Evolutionary conservation across 2,113 vertebrate genomes (phyloP).

Genomic region (Cinclus cinclus): DNA sequence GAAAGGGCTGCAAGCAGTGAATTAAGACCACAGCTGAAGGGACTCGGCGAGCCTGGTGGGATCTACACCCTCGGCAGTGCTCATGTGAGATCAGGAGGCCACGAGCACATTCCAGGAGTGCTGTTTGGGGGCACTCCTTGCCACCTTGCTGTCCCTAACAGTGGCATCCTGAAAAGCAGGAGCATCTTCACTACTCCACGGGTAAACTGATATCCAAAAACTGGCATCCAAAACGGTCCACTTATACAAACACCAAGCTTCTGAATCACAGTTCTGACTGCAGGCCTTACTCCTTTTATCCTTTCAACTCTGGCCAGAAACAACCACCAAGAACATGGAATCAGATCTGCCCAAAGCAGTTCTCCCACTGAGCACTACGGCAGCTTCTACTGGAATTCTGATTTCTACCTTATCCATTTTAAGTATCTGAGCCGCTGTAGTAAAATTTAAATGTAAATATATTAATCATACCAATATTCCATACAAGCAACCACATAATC

Average conservation of each 20-base stretch:
- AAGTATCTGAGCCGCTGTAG: background rate
- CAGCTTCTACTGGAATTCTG: background rate
- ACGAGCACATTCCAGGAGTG: rapidly evolving
- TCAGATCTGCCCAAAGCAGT: background rate
- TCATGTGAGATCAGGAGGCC: background rate
- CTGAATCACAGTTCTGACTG: background rate
- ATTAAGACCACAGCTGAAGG: background rate
- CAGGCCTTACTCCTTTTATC: background rate
- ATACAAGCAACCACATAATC: background rate
- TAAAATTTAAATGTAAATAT: background rate
- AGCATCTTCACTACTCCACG: background rate
- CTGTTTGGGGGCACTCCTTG: background rate
- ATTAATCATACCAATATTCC: background rate
- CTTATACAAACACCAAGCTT: background rate
- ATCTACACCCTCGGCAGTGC: background rate
- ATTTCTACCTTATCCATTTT: background rate
- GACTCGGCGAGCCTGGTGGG: background rate
- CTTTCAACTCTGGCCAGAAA: background rate
- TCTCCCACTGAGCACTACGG: background rate
- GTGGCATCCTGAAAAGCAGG: background rate
- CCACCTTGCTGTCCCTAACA: background rate
- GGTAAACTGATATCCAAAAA: background rate
- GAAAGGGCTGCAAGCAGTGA: background rate
- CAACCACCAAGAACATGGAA: background rate
- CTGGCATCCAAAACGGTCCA: background rate